phyloP scores from a whole-genome alignment of 2,113 vertebrate genomes.

The Dromas ardeola region DNA sequence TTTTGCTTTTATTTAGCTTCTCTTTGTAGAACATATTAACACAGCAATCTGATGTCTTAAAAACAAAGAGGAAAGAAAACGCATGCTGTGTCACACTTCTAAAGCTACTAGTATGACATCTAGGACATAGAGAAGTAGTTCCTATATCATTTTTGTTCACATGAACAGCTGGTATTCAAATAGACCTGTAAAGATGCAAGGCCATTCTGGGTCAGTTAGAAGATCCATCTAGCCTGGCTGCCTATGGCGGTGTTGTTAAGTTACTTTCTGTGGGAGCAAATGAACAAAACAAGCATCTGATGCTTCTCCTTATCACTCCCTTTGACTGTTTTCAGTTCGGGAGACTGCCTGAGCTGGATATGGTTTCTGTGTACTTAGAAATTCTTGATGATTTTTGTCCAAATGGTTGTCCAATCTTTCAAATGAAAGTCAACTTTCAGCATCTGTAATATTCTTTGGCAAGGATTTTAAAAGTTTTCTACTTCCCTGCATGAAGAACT shows the following conservation, averaged over 20 bases:
- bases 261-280: background rate
- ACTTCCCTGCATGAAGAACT: background rate
- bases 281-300: background rate
- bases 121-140: background rate
- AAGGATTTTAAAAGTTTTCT: background rate
- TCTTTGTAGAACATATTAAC: background rate
- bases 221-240: background rate
- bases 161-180: background rate
- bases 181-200: background rate
- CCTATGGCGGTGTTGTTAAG: background rate
- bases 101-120: background rate
- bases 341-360: background rate
- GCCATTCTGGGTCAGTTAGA: background rate
- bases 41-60: background rate
- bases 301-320: background rate
- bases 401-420: background rate
- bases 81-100: fast-evolving
- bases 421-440: background rate
- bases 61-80: background rate
- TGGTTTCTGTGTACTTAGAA: background rate
- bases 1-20: background rate
- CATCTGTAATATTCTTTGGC: background rate
- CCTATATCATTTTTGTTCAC: background rate
- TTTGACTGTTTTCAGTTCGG: background rate
- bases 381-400: background rate